These are phyloP conservation scores for Percopsis transmontana DNA, from an alignment of 2,113 vertebrate genomes.

Conservation along the genomic window DNA sequence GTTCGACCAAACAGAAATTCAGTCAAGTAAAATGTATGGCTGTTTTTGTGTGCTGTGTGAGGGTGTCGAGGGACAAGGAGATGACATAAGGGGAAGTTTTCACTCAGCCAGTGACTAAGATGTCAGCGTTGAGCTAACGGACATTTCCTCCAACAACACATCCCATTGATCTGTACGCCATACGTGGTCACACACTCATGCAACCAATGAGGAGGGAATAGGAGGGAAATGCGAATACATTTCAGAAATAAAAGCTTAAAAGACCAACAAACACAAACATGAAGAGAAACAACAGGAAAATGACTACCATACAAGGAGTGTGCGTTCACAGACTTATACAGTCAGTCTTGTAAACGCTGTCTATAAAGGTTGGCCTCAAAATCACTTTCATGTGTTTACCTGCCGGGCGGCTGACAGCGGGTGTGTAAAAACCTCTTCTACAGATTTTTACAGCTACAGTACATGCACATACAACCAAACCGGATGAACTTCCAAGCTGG, in stretches of 20 bases:
- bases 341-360: constrained; percentile 24
- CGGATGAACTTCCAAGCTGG: constrained; percentile 11
- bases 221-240: background rate
- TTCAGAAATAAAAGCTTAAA: no score
- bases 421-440: constrained; percentile 4
- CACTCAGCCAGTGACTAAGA: background rate
- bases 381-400: constrained; percentile 64
- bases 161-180: constrained; percentile 11
- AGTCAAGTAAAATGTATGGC: constrained; percentile 4
- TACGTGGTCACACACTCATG: background rate
- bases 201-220: background rate
- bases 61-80: constrained; percentile 30
- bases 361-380: constrained; percentile 40
- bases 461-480: constrained; percentile 23
- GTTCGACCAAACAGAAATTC: constrained; percentile 29
- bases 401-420: constrained; percentile 33
- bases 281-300: background rate
- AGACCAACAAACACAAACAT: background rate
- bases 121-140: background rate
- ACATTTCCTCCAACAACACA: constrained; percentile 23
- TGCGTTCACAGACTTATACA: background rate
- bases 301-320: background rate
- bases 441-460: constrained; percentile 9
- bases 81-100: constrained; percentile 40
- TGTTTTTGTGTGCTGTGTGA: constrained; percentile 14